Base-by-base conservation (phyloP, 2,797 vertebrate genomes). In the Streptopelia turtur region DNA sequence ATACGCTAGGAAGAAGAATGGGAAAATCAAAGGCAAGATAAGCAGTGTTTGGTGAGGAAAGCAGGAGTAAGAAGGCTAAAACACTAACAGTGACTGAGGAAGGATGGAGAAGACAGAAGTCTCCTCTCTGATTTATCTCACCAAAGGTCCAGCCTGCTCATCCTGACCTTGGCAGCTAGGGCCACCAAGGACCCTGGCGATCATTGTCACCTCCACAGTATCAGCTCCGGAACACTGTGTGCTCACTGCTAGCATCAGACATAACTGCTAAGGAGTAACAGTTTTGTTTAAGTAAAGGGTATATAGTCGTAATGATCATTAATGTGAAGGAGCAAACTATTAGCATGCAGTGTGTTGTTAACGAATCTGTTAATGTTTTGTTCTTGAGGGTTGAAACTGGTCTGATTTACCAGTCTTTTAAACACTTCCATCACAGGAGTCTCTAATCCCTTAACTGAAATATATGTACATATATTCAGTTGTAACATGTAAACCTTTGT, bases 121-220 rank as follows among this genome's bases (percentile, higher is more conserved):
- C 2, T 63, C 11, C 6, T 72, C 37, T 82, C 31, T 72, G 12
- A 50, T 59, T 81, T 74, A 4, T 66, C 15, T 60, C 12, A 47
- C 10, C 6, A 39, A 25, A 88, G 20, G 16, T 60, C 35, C n/a
- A 83, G 6, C 7, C 17, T 83, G 9, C 3, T 43, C 22, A 63
- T 15, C 8, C 23, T 41, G 39, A 71, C 41, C 8, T 9, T 65
- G 63, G 6, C 17, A 89, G 8, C 28, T 85, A 77, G 14, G 21
- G 56, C 24, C 22, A 63, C 10, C 43, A 65, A 76, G 15, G 27
- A 68, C 12, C 3, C 24, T 16, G 24, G 3, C 1, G 2, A 10
- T 43, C 6, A 13, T 22, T 43, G 20, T 43, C 30, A 78, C 13
- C 10, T 41, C 5, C 39, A 37, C 0, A 0, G 7, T 22, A 35